Conservation (phyloP, 2,888 invertebrate species). For the Ypsolopha sequella region DNA sequence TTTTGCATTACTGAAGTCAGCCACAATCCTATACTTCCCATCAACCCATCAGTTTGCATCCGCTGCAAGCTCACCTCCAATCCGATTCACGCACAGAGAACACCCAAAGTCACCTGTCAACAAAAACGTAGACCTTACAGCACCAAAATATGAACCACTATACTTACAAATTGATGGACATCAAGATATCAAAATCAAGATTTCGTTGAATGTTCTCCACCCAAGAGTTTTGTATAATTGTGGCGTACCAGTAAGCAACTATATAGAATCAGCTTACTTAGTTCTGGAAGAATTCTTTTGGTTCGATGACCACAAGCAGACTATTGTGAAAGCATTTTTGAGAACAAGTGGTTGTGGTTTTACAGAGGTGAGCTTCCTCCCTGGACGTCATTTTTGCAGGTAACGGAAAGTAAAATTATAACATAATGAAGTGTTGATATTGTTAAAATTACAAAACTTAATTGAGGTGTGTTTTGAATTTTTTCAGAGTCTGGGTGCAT, state of each 20-base stretch:
- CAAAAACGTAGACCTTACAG: slow-evolving; percentile 29
- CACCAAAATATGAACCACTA: slow-evolving; percentile 38
- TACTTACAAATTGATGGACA: slow-evolving; percentile 53
- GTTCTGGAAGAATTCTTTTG: slow-evolving; percentile 48
- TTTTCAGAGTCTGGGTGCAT: slow-evolving; percentile 47
- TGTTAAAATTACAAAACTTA: not conserved
- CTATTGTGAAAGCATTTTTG: slow-evolving; percentile 30
- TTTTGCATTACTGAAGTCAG: slow-evolving; percentile 15
- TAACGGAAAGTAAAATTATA: slow-evolving; percentile 10
- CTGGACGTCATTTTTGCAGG: slow-evolving; percentile 27
- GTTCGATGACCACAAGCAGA: slow-evolving; percentile 36
- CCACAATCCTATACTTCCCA: slow-evolving; percentile 32
- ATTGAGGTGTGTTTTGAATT: not conserved
- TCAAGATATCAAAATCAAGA: slow-evolving; percentile 28
- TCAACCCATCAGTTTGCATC: slow-evolving; percentile 40
- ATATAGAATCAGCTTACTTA: slow-evolving; percentile 41
- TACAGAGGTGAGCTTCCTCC: not conserved
- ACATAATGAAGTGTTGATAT: not conserved
- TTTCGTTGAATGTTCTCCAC: slow-evolving; percentile 37
- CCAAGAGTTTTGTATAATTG: slow-evolving; percentile 41
- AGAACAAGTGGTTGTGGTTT: slow-evolving; percentile 33
- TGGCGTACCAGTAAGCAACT: slow-evolving; percentile 29
- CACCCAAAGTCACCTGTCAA: slow-evolving; percentile 18
- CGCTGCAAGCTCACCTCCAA: slow-evolving; percentile 30
- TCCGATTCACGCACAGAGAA: slow-evolving; percentile 17